These are phyloP conservation scores for Ceramica pisi DNA, from an alignment of 2,888 invertebrate genomes.

Conservation along the genomic window DNA sequence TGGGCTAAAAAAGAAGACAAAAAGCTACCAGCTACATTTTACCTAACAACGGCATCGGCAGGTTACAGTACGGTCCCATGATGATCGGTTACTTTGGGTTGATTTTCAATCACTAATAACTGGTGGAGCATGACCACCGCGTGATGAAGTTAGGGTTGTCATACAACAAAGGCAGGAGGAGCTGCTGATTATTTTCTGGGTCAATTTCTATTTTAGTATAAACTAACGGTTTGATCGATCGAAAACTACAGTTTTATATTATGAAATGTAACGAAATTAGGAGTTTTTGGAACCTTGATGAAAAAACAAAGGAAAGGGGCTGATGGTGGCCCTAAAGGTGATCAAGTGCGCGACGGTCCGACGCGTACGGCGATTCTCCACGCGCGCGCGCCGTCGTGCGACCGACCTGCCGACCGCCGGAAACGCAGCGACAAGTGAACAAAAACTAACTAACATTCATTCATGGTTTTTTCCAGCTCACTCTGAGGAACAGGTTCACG, in stretches of 20 bases:
- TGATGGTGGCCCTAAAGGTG: slow-evolving; percentile 63
- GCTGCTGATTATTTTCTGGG: neutral
- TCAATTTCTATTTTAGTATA: neutral
- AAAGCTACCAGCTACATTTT: slow-evolving; percentile 46
- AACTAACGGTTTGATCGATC: neutral
- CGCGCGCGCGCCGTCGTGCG: slow-evolving; percentile 81
- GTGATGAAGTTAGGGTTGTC: slow-evolving; percentile 71
- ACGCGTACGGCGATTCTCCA: slow-evolving; percentile 89
- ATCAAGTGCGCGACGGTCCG: slow-evolving; percentile 79
- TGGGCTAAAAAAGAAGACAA: slow-evolving; percentile 29
- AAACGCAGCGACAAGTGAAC: slow-evolving; percentile 89
- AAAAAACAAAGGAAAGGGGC: slow-evolving; percentile 34
- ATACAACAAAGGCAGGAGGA: slow-evolving; percentile 1
- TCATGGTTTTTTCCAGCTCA: slow-evolving; percentile 84
- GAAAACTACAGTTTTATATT: neutral
- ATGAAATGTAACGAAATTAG: neutral
- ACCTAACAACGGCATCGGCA: slow-evolving; percentile 68
- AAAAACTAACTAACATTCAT: slow-evolving; percentile 87
- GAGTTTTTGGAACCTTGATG: neutral
- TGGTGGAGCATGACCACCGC: slow-evolving; percentile 80
- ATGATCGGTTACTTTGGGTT: slow-evolving; percentile 79
- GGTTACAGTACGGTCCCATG: slow-evolving; percentile 74
- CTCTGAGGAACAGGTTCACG: slow-evolving; percentile 80
- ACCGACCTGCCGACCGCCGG: slow-evolving; percentile 82
- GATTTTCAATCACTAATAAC: slow-evolving; percentile 81